A percentile compares a stretch with the other conserved stretches of the same genome.
These are phyloP conservation scores for Saccostrea echinata DNA, from an alignment of 1,140 invertebrate genomes.

Conservation along the genomic window DNA sequence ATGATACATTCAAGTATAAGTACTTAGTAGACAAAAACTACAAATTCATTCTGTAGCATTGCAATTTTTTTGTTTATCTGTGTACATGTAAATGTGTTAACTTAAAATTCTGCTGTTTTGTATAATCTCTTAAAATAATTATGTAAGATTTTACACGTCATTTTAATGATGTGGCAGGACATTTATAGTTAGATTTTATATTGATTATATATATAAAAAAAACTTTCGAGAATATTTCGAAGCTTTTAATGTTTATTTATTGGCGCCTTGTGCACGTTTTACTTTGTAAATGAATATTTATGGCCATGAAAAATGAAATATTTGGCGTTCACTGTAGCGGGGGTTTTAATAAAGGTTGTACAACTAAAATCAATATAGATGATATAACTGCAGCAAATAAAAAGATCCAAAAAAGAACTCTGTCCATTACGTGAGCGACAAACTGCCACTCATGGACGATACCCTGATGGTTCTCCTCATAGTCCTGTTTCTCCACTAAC, in stretches of 20 bases:
- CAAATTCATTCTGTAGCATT: too few relatives aligned
- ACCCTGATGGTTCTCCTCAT: conserved; percentile 72
- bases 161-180: too few relatives aligned
- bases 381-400: conserved; percentile 81
- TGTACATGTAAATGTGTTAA: too few relatives aligned
- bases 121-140: too few relatives aligned
- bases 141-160: too few relatives aligned
- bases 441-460: conserved; percentile 82
- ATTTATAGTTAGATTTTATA: too few relatives aligned
- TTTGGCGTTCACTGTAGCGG: neutral
- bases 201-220: too few relatives aligned
- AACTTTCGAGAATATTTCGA: too few relatives aligned
- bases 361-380: conserved; percentile 54
- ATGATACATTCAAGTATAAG: too few relatives aligned
- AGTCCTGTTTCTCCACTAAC: conserved; percentile 74
- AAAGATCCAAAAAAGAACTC: conserved; percentile 84
- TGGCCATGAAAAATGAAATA: neutral
- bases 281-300: neutral
- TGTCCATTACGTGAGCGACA: conserved; percentile 82
- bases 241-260: neutral
- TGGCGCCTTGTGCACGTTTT: neutral
- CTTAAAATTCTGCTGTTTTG: too few relatives aligned
- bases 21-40: too few relatives aligned
- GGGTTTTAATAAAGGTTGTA: conserved; percentile 52
- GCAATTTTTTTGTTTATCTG: too few relatives aligned